Conservation (phyloP, 2,113 vertebrate genomes). For the Cairina moschata region DNA sequence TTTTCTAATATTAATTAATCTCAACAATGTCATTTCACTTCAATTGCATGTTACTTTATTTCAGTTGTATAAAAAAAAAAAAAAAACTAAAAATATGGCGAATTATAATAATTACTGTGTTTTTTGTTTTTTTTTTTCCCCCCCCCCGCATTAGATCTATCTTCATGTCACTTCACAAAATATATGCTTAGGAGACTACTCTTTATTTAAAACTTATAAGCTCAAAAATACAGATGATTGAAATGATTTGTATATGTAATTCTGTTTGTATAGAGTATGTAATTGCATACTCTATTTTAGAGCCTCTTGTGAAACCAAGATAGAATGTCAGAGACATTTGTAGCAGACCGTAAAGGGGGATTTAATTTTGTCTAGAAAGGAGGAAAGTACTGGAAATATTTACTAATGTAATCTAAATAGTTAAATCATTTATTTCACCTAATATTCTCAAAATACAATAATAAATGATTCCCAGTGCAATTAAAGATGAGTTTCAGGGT, state of each 20-base stretch:
- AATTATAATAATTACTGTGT: neutral
- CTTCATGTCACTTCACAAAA: neutral
- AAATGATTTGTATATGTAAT: neutral
- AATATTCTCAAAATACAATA: neutral
- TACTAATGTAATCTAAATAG: neutral
- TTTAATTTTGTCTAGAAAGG: neutral
- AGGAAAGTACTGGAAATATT: neutral
- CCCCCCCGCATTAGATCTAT: neutral
- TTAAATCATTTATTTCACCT: neutral
- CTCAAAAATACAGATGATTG: neutral
- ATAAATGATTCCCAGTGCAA: neutral
- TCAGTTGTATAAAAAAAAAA: neutral
- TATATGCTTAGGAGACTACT: neutral
- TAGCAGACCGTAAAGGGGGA: neutral
- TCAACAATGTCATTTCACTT: neutral
- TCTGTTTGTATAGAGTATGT: no score
- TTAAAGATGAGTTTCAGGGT: neutral
- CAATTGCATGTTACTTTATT: neutral
- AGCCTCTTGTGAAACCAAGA: neutral
- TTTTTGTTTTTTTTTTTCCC: neutral
- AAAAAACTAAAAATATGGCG: neutral
- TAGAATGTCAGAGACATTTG: neutral
- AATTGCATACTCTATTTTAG: neutral
- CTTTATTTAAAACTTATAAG: neutral
- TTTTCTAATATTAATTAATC: neutral